These are phyloP conservation scores for Entomobrya proxima DNA, from an alignment of 2,888 invertebrate species.

Conservation along the genomic window DNA sequence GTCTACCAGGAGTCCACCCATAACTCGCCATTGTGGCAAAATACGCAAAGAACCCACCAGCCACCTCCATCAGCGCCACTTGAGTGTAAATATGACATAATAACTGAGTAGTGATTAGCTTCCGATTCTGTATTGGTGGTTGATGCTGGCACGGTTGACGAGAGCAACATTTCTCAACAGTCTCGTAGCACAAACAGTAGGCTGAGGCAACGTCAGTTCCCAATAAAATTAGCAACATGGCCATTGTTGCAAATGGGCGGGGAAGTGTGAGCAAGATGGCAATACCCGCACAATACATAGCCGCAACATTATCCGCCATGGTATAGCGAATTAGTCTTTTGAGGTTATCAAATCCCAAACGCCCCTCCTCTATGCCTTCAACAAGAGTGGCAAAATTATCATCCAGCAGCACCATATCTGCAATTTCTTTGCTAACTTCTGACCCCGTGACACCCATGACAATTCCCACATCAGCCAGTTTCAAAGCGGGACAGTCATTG, in stretches of 20 bases:
- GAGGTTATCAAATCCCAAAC: constrained; percentile 79
- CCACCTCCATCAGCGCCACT: constrained; percentile 78
- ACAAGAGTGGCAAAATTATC: constrained; percentile 80
- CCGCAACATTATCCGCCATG: constrained; percentile 79
- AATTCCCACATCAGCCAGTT: constrained; percentile 80
- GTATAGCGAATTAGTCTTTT: constrained; percentile 80
- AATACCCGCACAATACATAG: constrained; percentile 79
- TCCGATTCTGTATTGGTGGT: constrained; percentile 30
- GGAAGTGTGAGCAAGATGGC: constrained; percentile 79
- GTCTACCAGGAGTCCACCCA: constrained; percentile 79
- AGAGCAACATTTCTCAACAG: constrained; percentile 51
- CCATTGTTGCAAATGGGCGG: constrained; percentile 79
- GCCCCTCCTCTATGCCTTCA: constrained; percentile 79
- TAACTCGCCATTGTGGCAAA: constrained; percentile 80
- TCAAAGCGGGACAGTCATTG: constrained; percentile 80
- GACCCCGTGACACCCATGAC: constrained; percentile 80
- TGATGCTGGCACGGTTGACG: constrained; percentile 63
- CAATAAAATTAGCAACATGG: constrained; percentile 79
- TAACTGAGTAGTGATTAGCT: constrained; percentile 40
- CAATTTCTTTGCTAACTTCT: constrained; percentile 80
- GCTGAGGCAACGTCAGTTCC: constrained; percentile 78
- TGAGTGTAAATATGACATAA: constrained; percentile 69
- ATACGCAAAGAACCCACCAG: constrained; percentile 80
- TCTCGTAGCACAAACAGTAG: constrained; percentile 69
- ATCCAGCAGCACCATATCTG: constrained; percentile 79